Percentiles rank a stretch among this genome's conserved stretches.
Evolutionary conservation across 2,888 invertebrate genomes (phyloP).

Genomic region (Sarcophaga rosellei): DNA sequence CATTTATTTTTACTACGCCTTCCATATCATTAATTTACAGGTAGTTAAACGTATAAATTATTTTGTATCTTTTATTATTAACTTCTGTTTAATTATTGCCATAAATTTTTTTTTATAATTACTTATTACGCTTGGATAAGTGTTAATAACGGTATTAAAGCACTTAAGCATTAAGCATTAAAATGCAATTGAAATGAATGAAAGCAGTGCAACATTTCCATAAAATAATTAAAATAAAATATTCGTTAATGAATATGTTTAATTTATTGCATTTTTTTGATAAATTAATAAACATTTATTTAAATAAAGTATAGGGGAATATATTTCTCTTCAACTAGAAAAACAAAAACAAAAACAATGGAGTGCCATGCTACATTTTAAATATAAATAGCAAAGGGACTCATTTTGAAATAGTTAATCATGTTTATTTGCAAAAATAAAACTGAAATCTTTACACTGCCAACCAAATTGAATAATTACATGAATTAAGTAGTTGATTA

Average conservation of each 20-base stretch:
- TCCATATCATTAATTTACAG: background rate
- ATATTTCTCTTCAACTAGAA: constrained; percentile 7
- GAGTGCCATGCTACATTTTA: background rate
- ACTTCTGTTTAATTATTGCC: background rate
- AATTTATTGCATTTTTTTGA: background rate
- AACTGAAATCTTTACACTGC: too few relatives aligned
- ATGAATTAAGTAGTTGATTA: too few relatives aligned
- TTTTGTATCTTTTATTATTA: background rate
- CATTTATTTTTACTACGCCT: background rate
- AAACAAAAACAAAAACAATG: too few relatives aligned
- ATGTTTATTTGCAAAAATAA: too few relatives aligned
- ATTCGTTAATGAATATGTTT: background rate
- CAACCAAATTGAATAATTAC: too few relatives aligned
- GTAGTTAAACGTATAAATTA: background rate
- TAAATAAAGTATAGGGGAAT: background rate
- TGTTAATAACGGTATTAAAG: background rate
- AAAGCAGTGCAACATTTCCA: background rate
- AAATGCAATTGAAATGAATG: background rate
- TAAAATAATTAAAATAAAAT: background rate
- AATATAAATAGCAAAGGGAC: too few relatives aligned
- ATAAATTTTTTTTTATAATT: background rate
- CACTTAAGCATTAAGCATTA: background rate
- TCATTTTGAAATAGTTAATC: too few relatives aligned
- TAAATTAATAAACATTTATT: background rate
- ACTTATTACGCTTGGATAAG: background rate